Evolutionary conservation across 2,888 invertebrate genomes (phyloP).

Genomic region (Synergus itoensis): DNA sequence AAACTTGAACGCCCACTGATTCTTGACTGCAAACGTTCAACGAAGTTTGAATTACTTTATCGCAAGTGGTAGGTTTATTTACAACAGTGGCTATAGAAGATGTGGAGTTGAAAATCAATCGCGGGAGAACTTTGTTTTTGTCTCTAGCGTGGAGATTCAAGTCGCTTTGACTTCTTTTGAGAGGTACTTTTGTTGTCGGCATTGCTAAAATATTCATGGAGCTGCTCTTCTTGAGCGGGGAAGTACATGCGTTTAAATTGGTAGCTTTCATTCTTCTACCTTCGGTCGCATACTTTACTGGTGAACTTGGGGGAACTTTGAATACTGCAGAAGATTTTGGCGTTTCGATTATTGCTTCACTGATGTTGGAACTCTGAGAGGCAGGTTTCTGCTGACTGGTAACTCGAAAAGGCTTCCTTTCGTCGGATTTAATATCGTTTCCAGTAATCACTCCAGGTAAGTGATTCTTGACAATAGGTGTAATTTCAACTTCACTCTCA

Average conservation of each 20-base stretch:
- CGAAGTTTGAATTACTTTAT: slow-evolving; percentile 73
- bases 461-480: slow-evolving; percentile 72
- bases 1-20: slow-evolving; percentile 74
- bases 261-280: slow-evolving; percentile 45
- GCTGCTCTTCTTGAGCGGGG: slow-evolving; percentile 70
- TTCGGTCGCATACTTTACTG: slow-evolving; percentile 55
- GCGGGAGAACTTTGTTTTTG: slow-evolving; percentile 58
- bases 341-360: slow-evolving; percentile 47
- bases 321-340: slow-evolving; percentile 57
- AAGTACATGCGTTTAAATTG: slow-evolving; percentile 47
- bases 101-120: slow-evolving; percentile 72
- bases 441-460: slow-evolving; percentile 64
- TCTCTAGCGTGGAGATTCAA: slow-evolving; percentile 69
- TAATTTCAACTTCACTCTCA: slow-evolving; percentile 73
- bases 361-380: slow-evolving; percentile 42
- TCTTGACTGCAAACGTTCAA: slow-evolving; percentile 64
- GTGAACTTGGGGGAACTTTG: slow-evolving; percentile 53
- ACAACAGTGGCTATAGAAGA: slow-evolving; percentile 77
- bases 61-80: slow-evolving; percentile 71
- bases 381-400: slow-evolving; percentile 42
- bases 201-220: slow-evolving; percentile 71
- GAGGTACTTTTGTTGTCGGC: slow-evolving; percentile 56
- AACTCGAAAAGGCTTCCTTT: slow-evolving; percentile 47
- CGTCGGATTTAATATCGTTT: slow-evolving; percentile 55
- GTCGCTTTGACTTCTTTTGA: slow-evolving; percentile 75